phyloP scores from a whole-genome alignment of 2,797 vertebrate species.

The Taenioides sp. region DNA sequence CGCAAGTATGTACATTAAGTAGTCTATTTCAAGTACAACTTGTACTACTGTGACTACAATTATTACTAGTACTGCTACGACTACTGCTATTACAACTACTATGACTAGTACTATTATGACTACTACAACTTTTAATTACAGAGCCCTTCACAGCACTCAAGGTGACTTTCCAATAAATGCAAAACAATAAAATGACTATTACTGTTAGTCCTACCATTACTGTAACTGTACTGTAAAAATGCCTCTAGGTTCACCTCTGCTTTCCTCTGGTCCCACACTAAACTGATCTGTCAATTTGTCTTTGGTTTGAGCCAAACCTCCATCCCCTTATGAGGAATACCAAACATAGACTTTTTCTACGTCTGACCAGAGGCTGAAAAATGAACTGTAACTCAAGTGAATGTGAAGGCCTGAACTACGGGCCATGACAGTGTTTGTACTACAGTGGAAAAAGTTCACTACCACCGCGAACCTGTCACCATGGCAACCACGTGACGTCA shows the following conservation, averaged over 20 bases:
- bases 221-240: background rate
- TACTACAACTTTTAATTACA: too few relatives aligned
- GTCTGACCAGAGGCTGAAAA: constrained; percentile 12
- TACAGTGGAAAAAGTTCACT: constrained; percentile 85
- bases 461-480: constrained; percentile 76
- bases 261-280: background rate
- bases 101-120: too few relatives aligned
- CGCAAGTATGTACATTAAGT: background rate
- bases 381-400: constrained; percentile 40
- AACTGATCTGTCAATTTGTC: constrained; percentile 15
- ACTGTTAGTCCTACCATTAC: background rate
- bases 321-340: background rate
- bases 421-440: constrained; percentile 46
- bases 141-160: too few relatives aligned
- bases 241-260: background rate
- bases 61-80: too few relatives aligned
- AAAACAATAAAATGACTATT: background rate
- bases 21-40: too few relatives aligned
- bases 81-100: too few relatives aligned
- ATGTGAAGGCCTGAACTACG: constrained; percentile 15
- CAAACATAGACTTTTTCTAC: constrained; percentile 18
- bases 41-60: too few relatives aligned
- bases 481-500: constrained; percentile 81
- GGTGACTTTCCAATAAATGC: too few relatives aligned
- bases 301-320: background rate